Percentiles rank a stretch among this genome's conserved stretches.
phyloP scores from a whole-genome alignment of 2,113 vertebrate genomes.

The Pangasianodon gigas region DNA sequence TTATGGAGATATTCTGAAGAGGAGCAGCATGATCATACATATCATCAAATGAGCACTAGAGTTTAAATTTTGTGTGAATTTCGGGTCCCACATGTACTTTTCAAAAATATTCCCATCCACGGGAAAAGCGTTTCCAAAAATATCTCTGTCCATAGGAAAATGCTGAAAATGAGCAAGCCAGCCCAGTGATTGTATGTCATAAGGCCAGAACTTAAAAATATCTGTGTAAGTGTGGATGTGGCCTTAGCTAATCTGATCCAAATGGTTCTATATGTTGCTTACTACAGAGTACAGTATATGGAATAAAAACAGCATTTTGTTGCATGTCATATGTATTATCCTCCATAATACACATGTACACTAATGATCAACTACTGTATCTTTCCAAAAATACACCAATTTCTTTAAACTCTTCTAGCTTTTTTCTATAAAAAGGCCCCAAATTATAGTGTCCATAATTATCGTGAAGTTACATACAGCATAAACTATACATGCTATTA shows the following conservation, averaged over 20 bases:
- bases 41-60: background rate
- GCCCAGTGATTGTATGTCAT: background rate
- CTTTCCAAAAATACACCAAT: background rate
- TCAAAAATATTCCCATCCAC: background rate
- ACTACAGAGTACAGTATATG: background rate
- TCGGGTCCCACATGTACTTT: background rate
- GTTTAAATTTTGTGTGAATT: background rate
- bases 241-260: background rate
- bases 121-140: background rate
- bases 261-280: background rate
- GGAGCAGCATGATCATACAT: background rate
- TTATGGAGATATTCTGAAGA: background rate
- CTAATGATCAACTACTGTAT: background rate
- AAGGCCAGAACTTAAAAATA: background rate
- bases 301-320: background rate
- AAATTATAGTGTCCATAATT: background rate
- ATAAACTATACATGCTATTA: background rate
- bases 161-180: background rate
- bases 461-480: too few species aligned
- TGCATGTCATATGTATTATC: background rate
- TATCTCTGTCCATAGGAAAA: background rate
- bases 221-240: background rate
- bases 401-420: background rate
- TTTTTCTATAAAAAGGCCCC: background rate
- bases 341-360: background rate